Evolutionary conservation across 2,797 vertebrate genomes (phyloP).

Genomic region (Nyctibius grandis): DNA sequence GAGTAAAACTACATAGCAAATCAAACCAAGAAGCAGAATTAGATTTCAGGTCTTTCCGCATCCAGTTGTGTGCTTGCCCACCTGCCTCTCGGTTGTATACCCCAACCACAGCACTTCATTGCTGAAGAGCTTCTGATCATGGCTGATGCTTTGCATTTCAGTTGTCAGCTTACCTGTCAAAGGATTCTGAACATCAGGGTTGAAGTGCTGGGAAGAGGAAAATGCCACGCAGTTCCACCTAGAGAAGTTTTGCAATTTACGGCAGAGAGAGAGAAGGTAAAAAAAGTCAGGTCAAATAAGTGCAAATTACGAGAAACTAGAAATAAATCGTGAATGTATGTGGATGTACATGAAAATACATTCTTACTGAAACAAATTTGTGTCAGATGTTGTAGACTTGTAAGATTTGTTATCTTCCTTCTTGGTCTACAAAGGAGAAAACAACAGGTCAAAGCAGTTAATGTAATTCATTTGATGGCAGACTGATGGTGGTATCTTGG

Average conservation of each 20-base stretch:
- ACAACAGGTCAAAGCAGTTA: neutral
- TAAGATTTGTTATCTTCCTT: neutral
- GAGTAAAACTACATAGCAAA: neutral
- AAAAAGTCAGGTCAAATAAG: neutral
- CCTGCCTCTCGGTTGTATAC: rapidly evolving
- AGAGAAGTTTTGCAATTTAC: neutral
- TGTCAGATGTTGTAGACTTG: neutral
- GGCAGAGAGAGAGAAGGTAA: neutral
- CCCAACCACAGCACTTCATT: neutral
- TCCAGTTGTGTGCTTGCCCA: neutral
- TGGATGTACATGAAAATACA: neutral
- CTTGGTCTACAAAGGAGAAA: neutral
- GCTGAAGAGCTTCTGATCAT: neutral
- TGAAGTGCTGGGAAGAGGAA: neutral
- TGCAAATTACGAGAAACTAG: neutral
- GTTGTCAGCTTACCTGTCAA: neutral
- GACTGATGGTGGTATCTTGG: neutral
- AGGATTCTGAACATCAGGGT: neutral
- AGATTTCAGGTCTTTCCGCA: neutral
- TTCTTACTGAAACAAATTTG: neutral
- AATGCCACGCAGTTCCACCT: neutral
- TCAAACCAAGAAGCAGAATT: neutral
- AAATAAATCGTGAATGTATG: neutral
- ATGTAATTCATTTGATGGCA: neutral
- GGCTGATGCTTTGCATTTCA: neutral